Conservation (phyloP, 2,113 vertebrate genomes). For the Illadopsis cleaveri region DNA sequence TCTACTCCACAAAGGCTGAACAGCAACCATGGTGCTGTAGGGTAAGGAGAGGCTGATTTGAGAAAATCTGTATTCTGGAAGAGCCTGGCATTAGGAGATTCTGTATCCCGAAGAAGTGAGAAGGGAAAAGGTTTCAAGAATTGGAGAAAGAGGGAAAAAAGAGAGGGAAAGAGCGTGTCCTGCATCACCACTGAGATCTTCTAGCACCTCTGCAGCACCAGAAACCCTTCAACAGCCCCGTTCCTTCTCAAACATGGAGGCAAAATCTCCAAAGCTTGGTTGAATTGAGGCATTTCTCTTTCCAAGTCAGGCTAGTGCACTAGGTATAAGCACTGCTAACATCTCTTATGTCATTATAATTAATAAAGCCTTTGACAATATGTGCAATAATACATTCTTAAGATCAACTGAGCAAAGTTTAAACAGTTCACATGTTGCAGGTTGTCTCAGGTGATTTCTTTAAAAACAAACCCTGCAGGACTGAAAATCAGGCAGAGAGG, state of each 20-base stretch:
- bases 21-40: neutral
- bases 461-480: neutral
- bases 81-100: neutral
- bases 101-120: neutral
- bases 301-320: neutral
- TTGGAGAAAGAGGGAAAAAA: neutral
- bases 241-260: neutral
- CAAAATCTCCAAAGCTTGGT: neutral
- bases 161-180: neutral
- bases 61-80: neutral
- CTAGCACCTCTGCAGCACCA: neutral
- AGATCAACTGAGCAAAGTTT: neutral
- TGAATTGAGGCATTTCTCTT: neutral
- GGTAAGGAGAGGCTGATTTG: neutral
- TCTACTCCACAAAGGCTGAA: neutral
- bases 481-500: neutral
- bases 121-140: neutral
- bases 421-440: neutral
- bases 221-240: accelerated
- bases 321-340: neutral
- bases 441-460: neutral
- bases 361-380: neutral
- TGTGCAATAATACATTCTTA: neutral
- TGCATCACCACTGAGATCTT: neutral
- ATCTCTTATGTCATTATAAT: neutral